These are phyloP conservation scores for Nezara viridula DNA, from an alignment of 2,888 invertebrate genomes.

Conservation along the genomic window DNA sequence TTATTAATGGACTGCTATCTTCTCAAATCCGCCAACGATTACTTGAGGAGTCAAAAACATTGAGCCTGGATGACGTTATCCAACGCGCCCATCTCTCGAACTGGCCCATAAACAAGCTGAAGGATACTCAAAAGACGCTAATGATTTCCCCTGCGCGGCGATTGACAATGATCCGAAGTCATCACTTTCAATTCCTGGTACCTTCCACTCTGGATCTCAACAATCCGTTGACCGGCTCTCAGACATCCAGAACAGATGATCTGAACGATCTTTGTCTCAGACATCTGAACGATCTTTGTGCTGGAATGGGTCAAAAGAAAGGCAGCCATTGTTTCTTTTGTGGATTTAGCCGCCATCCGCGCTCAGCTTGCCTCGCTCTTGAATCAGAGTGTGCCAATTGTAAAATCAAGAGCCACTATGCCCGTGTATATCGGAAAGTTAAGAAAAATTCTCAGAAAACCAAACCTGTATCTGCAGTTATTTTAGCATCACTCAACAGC, in stretches of 20 bases:
- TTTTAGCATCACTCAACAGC: background rate
- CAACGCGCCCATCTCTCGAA: background rate
- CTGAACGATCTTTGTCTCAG: background rate
- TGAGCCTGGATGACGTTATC: background rate
- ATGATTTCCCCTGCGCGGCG: background rate
- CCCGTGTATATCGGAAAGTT: too few species aligned
- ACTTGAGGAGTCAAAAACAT: background rate
- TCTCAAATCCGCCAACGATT: background rate
- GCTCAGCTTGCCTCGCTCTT: too few species aligned
- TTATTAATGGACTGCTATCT: background rate
- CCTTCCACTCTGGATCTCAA: too few species aligned
- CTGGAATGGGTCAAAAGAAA: background rate
- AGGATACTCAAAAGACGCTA: background rate
- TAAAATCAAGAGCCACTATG: too few species aligned
- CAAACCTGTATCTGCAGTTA: background rate
- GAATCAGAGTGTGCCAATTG: too few species aligned
- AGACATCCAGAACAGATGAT: background rate
- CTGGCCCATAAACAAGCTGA: background rate
- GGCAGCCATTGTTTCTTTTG: too few species aligned
- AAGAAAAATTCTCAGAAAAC: too few species aligned
- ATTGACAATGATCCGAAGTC: too few species aligned
- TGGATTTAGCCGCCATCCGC: too few species aligned
- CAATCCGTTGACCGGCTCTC: background rate
- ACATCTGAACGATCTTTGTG: background rate
- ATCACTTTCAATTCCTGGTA: too few species aligned